A percentile compares a stretch with the other conserved stretches of the same genome.
These are phyloP conservation scores for Spilogale gracilis DNA, from an alignment of 2,113 vertebrate species.

Conservation along the genomic window DNA sequence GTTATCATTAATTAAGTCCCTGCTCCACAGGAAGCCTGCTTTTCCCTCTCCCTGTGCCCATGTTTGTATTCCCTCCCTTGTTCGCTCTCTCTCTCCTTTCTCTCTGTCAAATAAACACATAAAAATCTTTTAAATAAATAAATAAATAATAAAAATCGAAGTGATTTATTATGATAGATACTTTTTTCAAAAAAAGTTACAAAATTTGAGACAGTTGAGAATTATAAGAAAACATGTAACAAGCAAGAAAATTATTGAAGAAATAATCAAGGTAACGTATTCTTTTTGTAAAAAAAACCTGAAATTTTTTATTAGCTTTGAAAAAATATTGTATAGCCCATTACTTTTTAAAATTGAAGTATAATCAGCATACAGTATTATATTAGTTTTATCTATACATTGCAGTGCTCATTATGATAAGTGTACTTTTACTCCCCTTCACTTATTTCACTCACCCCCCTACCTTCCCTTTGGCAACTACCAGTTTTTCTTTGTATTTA, in stretches of 20 bases:
- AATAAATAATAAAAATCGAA: neutral
- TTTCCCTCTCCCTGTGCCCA: too few species aligned
- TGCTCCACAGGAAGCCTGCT: too few species aligned
- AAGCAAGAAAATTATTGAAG: neutral
- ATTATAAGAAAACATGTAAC: neutral
- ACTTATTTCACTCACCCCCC: neutral
- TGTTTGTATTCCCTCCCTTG: too few species aligned
- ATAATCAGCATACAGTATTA: neutral
- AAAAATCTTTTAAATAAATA: too few species aligned
- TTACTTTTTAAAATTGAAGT: neutral
- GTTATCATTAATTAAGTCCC: neutral
- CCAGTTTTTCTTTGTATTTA: neutral
- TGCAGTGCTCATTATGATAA: neutral
- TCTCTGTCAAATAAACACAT: too few species aligned
- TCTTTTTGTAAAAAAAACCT: neutral
- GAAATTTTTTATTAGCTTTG: neutral
- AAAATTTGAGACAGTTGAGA: neutral
- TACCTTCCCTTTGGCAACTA: neutral
- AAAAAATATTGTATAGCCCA: neutral
- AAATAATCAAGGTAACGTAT: neutral
- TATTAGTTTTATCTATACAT: neutral
- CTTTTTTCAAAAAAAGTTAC: neutral
- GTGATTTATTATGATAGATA: neutral
- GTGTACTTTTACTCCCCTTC: neutral
- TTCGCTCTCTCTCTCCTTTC: too few species aligned